Evolutionary conservation across 2,113 vertebrate genomes (phyloP), one percentile per base, ranked within the genome.

Genomic region (Rhinolophus ferrumequinum): DNA sequence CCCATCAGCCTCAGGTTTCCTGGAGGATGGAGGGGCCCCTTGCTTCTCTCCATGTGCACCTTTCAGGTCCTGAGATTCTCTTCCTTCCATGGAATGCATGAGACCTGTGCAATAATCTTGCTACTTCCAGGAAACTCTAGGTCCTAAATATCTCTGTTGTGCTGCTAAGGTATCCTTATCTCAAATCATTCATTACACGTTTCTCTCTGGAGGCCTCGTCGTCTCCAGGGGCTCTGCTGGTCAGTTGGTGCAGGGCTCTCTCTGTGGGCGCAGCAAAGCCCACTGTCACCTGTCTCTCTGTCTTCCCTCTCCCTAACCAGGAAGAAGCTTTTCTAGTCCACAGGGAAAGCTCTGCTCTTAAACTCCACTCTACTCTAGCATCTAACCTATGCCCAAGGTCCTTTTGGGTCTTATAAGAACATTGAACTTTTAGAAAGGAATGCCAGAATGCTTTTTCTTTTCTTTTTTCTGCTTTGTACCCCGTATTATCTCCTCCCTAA

Each of bases 371-470:
- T 8, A 2, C 41, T 77, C 33, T 12, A 58, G 35, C 69, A 67
- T 50, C 92, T 92, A 88, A 95, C 58, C 64, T 90, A 22, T 72
- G 75, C 24, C 4, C 21, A 83, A 93, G 79, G 15, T 84, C 26
- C 30, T 79, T 86, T 58, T 73, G 83, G 79, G 67, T 95, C 83
- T 91, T 95, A 50, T 21, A 75, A 92, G 92, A 76, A 84, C 50
- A 66, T 0, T 11, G 11, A 12, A 60, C 33, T 82, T 94, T 93
- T 58, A 70, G 28, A 87, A 58, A 38, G 73, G 58, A 87, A 64
- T 60, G 58, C 38, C 21, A n/a, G 69, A 93, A 73, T 76, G 12
- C 62, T 85, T 16, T 44, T 60, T 88, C 35, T 64, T 70, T 54
- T 33, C 24, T 82, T 75, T 52, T 62, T 41, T 24, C 8, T 54